Conservation (phyloP, 1,140 invertebrate species). For the Drosophila yakuba region DNA sequence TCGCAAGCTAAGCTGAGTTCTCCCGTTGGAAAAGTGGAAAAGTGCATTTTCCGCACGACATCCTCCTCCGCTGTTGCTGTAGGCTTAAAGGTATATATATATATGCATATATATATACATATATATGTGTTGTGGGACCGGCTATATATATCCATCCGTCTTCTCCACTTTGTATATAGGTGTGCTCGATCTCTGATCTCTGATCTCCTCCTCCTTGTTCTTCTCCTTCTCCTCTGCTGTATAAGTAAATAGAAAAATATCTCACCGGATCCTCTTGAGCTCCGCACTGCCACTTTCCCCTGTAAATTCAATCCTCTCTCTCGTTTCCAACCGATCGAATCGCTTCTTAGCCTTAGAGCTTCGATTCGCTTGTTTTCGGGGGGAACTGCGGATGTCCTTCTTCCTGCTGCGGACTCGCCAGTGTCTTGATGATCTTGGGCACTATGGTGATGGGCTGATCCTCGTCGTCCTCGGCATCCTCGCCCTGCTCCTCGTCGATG, state of each 20-base stretch:
- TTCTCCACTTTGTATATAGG: slow-evolving; percentile 33
- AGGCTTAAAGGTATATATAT: slow-evolving; percentile 30
- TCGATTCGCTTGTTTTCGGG: slow-evolving; percentile 64
- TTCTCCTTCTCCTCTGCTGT: slow-evolving; percentile 23
- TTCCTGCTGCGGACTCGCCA: slow-evolving; percentile 86
- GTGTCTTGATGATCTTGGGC: slow-evolving; percentile 88
- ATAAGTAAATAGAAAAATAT: slow-evolving; percentile 64
- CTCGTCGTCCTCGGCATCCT: slow-evolving; percentile 90
- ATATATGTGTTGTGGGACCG: slow-evolving; percentile 19
- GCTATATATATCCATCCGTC: slow-evolving; percentile 20
- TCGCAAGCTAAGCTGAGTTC: slow-evolving; percentile 51
- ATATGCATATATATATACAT: not conserved
- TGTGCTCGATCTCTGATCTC: slow-evolving; percentile 28
- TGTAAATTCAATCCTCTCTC: slow-evolving; percentile 47
- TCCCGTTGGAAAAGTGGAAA: slow-evolving; percentile 45
- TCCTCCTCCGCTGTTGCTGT: slow-evolving; percentile 22
- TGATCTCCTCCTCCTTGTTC: slow-evolving; percentile 11
- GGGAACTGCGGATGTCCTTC: slow-evolving; percentile 59
- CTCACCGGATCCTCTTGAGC: slow-evolving; percentile 45
- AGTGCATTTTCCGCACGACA: slow-evolving; percentile 12
- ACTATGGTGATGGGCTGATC: slow-evolving; percentile 89
- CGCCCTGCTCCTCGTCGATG: slow-evolving; percentile 92
- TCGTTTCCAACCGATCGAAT: slow-evolving; percentile 2
- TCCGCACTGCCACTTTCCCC: slow-evolving; percentile 24
- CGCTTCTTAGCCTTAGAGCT: slow-evolving; percentile 62